phyloP scores from a whole-genome alignment of 2,113 vertebrate genomes.

The Antigone vipio region DNA sequence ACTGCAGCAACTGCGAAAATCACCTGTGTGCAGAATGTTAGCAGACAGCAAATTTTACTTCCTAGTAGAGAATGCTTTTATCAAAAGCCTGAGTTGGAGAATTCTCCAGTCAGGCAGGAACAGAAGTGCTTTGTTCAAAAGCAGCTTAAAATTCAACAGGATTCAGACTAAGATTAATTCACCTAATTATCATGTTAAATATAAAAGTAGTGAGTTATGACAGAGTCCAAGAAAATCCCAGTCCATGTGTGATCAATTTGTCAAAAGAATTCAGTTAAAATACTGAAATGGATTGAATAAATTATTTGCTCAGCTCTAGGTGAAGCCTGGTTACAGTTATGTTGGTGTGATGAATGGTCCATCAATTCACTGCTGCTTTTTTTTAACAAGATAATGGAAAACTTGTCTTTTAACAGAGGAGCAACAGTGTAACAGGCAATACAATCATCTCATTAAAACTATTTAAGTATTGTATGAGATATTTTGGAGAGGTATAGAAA shows the following conservation, averaged over 20 bases:
- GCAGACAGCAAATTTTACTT: neutral
- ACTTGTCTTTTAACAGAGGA: neutral
- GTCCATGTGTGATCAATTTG: neutral
- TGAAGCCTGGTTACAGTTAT: neutral
- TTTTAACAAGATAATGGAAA: neutral
- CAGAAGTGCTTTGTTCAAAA: neutral
- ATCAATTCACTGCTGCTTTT: neutral
- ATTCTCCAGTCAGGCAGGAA: neutral
- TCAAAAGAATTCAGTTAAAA: neutral
- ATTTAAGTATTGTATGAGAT: neutral
- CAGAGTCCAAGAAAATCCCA: neutral
- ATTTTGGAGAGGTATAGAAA: neutral
- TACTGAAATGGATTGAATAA: neutral
- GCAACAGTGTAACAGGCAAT: neutral
- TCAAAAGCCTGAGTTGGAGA: neutral
- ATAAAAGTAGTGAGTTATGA: neutral
- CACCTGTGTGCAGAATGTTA: neutral
- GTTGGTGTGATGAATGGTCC: neutral
- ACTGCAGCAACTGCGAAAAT: neutral
- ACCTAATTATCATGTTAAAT: neutral
- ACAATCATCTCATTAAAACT: neutral
- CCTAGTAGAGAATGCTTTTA: neutral
- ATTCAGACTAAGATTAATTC: neutral
- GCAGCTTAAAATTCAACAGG: neutral
- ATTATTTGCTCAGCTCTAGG: neutral